phyloP scores from a whole-genome alignment of 2,888 invertebrate genomes.

The Nematopogon swammerdamellus region DNA sequence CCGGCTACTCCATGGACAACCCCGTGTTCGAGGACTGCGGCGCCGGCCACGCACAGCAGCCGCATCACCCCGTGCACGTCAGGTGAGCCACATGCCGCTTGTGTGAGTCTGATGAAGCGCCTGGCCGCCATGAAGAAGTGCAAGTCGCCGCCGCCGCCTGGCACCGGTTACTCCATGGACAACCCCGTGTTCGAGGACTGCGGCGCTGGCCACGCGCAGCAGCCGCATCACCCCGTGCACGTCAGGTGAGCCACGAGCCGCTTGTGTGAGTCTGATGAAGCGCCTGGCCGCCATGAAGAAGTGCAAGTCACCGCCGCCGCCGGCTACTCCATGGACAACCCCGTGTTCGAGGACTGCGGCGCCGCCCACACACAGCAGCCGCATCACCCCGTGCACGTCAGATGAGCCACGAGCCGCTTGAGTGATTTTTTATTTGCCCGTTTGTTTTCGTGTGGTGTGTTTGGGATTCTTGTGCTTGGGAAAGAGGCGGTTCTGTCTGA shows the following conservation, averaged over 20 bases:
- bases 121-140: conserved; percentile 83
- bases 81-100: too few species aligned
- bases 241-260: conserved; percentile 74
- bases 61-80: conserved; percentile 68
- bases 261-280: too few species aligned
- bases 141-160: conserved; percentile 75
- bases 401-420: too few species aligned
- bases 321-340: conserved; percentile 76
- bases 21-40: conserved; percentile 76
- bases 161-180: conserved; percentile 68
- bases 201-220: too few species aligned
- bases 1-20: conserved; percentile 73
- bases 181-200: conserved; percentile 80
- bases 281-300: too few species aligned
- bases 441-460: too few species aligned
- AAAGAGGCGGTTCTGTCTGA: too few species aligned
- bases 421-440: too few species aligned
- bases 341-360: conserved; percentile 75
- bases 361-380: too few species aligned
- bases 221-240: conserved; percentile 62
- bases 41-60: conserved; percentile 27
- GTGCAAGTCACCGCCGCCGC: too few species aligned
- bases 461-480: too few species aligned
- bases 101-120: conserved; percentile 80
- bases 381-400: conserved; percentile 70